Base-by-base conservation (phyloP, 2,888 invertebrate species). In the Heliconius sara region DNA sequence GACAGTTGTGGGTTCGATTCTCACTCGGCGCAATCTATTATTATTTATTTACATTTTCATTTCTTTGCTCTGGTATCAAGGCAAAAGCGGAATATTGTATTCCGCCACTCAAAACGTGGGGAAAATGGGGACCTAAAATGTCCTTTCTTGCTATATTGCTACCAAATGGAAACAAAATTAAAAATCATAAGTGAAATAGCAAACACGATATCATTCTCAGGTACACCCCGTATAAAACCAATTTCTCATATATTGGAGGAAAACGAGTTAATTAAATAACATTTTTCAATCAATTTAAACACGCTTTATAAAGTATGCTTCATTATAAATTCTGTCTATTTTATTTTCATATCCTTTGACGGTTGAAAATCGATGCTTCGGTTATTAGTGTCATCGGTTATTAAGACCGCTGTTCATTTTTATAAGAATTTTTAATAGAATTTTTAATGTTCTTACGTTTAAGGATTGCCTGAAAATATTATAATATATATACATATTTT, bases 301-400 rank as follows among this genome's bases (percentile, higher is more conserved):
- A n/a, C 13, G 13, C 73, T 60, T 60, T 60, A 30, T 73, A 60
- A 22, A 25, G 34, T 25, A 3, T 73, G 57, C 60, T 73, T 16
- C 60, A 73, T 73, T 60, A 60, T 57, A 25, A 9, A n/a, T 27
- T 60, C 13, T 60, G 39, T 60, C n/a, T 6, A 2, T 70, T 70
- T 70, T 19, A 47, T 70, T 70, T 60, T 60, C 34, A 60, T 73
- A 73, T 60, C 39, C 73, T 73, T 73, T 73, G 73, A 60, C 60
- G 73, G 7, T 60, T 19, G n/a, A 60, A 72, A 72, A 39, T 39
- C 73, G 73, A 34, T 34, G 39, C n/a, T 34, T 60, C 9, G n/a
- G 72, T 57, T 72, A 72, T 57, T 72, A 72, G n/a, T 57, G 57
- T 57, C 72, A 34, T 57, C n/a, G 60, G 34, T 60, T 60, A 73